Conservation (phyloP, 2,888 invertebrate genomes). For the Peribatodes rhomboidaria region DNA sequence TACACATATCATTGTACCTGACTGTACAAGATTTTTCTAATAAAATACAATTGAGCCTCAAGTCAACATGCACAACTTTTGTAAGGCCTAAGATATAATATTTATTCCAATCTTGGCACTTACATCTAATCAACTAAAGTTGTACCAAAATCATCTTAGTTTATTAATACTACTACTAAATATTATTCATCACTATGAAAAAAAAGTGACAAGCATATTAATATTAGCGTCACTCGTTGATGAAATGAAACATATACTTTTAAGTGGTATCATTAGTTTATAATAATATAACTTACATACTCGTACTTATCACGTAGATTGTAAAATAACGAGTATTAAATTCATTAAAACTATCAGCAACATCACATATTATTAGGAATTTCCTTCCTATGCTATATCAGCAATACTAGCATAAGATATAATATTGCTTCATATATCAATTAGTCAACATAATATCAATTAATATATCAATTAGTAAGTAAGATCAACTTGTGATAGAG, state of each 20-base stretch:
- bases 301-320: not conserved
- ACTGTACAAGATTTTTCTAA: conserved; percentile 8
- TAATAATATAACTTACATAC: conserved; percentile 1
- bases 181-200: not conserved
- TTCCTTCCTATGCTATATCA: conserved; percentile 66
- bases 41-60: conserved; percentile 23
- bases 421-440: conserved; percentile 75
- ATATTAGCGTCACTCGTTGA: not conserved
- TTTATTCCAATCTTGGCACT: conserved; percentile 65
- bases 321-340: not conserved
- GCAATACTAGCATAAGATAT: conserved; percentile 76
- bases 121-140: conserved; percentile 42
- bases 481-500: conserved; percentile 84
- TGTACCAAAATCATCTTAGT: conserved; percentile 4
- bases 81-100: conserved; percentile 71
- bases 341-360: not conserved
- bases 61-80: conserved; percentile 39
- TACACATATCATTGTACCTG: not conserved
- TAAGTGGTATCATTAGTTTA: not conserved
- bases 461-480: conserved; percentile 77
- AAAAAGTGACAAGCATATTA: not conserved
- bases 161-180: not conserved
- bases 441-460: conserved; percentile 67
- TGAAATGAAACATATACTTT: not conserved
- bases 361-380: conserved; percentile 23